Base-by-base conservation (phyloP, 1,140 invertebrate genomes). In the Sarcophaga peregrina region DNA sequence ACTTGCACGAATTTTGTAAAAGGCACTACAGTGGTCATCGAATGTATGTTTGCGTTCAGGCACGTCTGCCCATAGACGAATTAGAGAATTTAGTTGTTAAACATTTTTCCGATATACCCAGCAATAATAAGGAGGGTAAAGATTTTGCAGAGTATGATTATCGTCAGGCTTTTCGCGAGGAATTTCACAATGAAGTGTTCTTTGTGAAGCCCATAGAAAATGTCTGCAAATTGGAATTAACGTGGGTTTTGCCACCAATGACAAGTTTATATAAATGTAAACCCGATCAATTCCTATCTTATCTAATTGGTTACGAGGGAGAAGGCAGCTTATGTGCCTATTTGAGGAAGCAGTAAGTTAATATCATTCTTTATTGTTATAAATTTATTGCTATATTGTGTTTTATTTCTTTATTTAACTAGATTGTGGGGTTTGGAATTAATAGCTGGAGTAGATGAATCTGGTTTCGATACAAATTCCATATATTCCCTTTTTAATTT, bases 291-390 rank as follows among this genome's bases (percentile, higher is more conserved):
- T 97, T 97, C 86, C 87, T 98, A 0, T 94, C 95, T 0, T 96
- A 95, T 91, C 90, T 98, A 7, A 91, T 98, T 7, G 97, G 96
- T 0, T 95, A 98, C 89, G 97, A 98, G 91, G 97, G 97, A 3
- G 93, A 94, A 85, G 97, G 96, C 37, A 97, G 96, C 85, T 90
- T 98, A 11, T 93, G 97, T 1, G 95, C 95, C 54, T 96, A 96
- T 87, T 91, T 98, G 48, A 94, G 95, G 83, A 93, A 94, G 78
- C 95, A 95, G 92, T 93, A 88, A 90, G 92, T 91, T 17, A 37
- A 8, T 37, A 0, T 52, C 25, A 37, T 37, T 37, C 25, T 37
- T 37, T 37, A 2, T 72, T 72, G 1, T 17, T 20, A 72, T 0
- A 48, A 9, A 74, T 15, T 50, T 15, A 15, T 76, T 47, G 11